Evolutionary conservation across 1,140 invertebrate genomes (phyloP).

Genomic region (Callitettix versicolor): DNA sequence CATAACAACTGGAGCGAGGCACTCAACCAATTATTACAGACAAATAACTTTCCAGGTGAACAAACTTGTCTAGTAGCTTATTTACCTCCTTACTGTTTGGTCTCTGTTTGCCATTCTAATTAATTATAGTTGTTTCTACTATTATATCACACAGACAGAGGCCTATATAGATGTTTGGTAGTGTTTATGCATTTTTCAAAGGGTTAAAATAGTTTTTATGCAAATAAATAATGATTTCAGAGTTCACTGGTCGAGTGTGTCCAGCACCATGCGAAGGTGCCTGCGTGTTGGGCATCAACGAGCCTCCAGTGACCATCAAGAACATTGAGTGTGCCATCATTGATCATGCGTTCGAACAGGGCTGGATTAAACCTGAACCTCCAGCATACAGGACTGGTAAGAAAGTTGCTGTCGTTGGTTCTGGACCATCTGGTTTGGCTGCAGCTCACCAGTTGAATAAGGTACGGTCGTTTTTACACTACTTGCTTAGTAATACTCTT

Average conservation of each 20-base stretch:
- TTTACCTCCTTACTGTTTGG: no score
- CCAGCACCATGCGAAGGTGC: slow-evolving; percentile 98
- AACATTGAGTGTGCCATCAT: slow-evolving; percentile 99
- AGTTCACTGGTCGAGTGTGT: slow-evolving; percentile 97
- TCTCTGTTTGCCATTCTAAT: no score
- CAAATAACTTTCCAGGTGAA: slow-evolving; percentile 91
- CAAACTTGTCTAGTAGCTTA: no score
- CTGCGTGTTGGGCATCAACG: slow-evolving; percentile 92
- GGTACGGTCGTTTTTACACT: no score
- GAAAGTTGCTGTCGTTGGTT: slow-evolving; percentile 86
- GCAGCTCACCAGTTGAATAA: slow-evolving; percentile 97
- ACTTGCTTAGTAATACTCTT: no score
- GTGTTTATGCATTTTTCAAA: no score
- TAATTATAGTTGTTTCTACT: no score
- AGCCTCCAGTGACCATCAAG: slow-evolving; percentile 95
- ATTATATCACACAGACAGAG: no score
- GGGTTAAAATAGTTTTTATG: no score
- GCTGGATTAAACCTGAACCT: slow-evolving; percentile 81
- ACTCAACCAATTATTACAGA: slow-evolving; percentile 88
- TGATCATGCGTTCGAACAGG: slow-evolving; percentile 93
- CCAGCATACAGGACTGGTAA: slow-evolving; percentile 69
- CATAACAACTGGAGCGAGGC: slow-evolving; percentile 94
- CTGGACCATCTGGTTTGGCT: slow-evolving; percentile 89
- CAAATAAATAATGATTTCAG: no score
- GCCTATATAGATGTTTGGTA: no score